phyloP scores from a whole-genome alignment of 2,113 vertebrate species.

The Thunnus maccoyii region DNA sequence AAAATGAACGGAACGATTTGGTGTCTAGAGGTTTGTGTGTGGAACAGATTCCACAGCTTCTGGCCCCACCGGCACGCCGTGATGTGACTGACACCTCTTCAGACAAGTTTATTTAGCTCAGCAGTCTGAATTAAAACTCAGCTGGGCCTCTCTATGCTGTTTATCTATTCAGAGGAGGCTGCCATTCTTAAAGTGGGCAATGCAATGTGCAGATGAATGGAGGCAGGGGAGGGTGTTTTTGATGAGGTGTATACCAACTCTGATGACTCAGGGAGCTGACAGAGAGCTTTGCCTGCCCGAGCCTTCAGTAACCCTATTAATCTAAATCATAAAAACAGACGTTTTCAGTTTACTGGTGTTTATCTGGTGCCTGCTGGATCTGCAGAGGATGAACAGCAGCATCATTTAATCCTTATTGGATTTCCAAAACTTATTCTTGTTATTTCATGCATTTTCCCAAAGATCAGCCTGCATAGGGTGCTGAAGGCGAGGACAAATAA shows the following conservation, averaged over 20 bases:
- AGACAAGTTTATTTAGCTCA: constrained; percentile 64
- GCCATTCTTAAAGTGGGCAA: constrained; percentile 19
- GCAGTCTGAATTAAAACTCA: constrained; percentile 57
- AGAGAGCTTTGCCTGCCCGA: neutral
- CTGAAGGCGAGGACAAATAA: constrained; percentile 23
- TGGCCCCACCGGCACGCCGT: constrained; percentile 9
- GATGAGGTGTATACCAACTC: constrained; percentile 30
- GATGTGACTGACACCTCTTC: constrained; percentile 48
- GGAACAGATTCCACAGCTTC: constrained; percentile 51
- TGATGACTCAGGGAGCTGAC: constrained; percentile 15
- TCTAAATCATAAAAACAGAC: constrained; percentile 33
- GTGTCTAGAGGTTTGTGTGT: constrained; percentile 46
- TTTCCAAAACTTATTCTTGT: constrained; percentile 14
- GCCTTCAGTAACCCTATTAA: constrained; percentile 8
- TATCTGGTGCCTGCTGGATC: constrained; percentile 15
- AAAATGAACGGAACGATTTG: constrained; percentile 54
- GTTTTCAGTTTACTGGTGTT: constrained; percentile 29
- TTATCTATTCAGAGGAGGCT: constrained; percentile 37
- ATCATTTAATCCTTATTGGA: constrained; percentile 50
- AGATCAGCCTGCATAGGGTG: constrained; percentile 9
- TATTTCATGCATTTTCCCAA: constrained; percentile 16
- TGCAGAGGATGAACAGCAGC: constrained; percentile 9
- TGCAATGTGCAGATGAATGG: constrained; percentile 20
- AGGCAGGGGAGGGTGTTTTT: constrained; percentile 1
- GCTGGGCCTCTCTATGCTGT: constrained; percentile 32